Conservation (phyloP, 2,888 invertebrate species). For the Bhutanitis thaidina region DNA sequence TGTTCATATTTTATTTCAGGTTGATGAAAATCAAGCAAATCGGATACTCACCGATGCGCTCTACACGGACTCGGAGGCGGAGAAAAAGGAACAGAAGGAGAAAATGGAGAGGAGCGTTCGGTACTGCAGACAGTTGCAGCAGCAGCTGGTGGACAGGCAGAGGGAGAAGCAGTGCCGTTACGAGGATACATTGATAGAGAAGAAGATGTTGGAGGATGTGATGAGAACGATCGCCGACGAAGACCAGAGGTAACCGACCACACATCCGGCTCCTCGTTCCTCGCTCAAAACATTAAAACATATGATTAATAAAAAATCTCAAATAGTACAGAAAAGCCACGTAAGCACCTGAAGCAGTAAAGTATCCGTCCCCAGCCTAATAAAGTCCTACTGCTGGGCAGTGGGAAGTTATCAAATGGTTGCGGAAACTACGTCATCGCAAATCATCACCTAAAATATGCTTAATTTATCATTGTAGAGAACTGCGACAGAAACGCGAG, state of each 20-base stretch:
- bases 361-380: too few relatives aligned
- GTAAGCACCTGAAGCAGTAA: too few relatives aligned
- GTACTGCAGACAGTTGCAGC: slow-evolving; percentile 77
- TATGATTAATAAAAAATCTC: too few relatives aligned
- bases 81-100: slow-evolving; percentile 40
- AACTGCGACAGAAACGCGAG: slow-evolving; percentile 68
- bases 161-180: slow-evolving; percentile 71
- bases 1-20: slow-evolving; percentile 30
- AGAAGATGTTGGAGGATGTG: slow-evolving; percentile 82
- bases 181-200: slow-evolving; percentile 80
- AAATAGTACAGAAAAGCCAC: too few relatives aligned
- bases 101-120: slow-evolving; percentile 42
- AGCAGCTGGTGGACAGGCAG: slow-evolving; percentile 78
- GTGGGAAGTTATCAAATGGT: too few relatives aligned
- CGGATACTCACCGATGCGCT: slow-evolving; percentile 52
- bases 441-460: too few relatives aligned
- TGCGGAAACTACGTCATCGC: too few relatives aligned
- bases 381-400: too few relatives aligned
- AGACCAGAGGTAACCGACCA: slow-evolving; percentile 68
- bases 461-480: too few relatives aligned
- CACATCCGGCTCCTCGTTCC: too few relatives aligned
- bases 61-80: slow-evolving; percentile 56
- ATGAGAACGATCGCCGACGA: slow-evolving; percentile 81
- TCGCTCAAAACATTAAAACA: too few relatives aligned
- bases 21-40: slow-evolving; percentile 54